A percentile compares a stretch with the other conserved stretches of the same genome.
These are phyloP conservation scores for Triplophysa yarkandensis DNA, from an alignment of 2,797 vertebrate genomes.

Conservation along the genomic window DNA sequence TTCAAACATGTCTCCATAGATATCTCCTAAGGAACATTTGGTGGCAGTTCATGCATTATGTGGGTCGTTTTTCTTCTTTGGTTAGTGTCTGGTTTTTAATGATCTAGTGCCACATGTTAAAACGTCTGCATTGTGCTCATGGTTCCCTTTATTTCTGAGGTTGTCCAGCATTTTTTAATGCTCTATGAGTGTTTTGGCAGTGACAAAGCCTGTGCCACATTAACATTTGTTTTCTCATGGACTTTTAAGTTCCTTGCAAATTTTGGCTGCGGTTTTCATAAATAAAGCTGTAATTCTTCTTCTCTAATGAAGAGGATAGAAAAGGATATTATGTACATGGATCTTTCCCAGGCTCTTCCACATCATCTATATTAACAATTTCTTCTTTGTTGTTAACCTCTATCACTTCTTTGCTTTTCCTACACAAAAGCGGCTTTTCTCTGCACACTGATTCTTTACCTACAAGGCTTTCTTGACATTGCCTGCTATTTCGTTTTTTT, in stretches of 20 bases:
- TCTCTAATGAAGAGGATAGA: not conserved
- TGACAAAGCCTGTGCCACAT: slow-evolving; percentile 3
- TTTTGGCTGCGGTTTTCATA: not conserved
- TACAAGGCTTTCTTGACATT: too few species aligned
- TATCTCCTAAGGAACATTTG: too few species aligned
- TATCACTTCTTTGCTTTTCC: too few species aligned
- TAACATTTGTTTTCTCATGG: slow-evolving; percentile 6
- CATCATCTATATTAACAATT: not conserved
- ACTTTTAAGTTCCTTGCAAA: not conserved
- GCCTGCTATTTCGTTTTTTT: too few species aligned
- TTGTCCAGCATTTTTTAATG: not conserved
- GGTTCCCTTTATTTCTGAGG: too few species aligned
- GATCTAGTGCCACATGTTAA: too few species aligned
- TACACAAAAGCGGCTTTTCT: not conserved
- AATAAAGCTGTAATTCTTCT: slow-evolving; percentile 8
- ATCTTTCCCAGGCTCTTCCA: not conserved
- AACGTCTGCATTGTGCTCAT: too few species aligned
- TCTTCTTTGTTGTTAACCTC: too few species aligned
- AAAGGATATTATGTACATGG: not conserved
- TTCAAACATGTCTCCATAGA: too few species aligned
- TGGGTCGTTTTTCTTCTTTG: too few species aligned
- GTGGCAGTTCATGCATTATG: too few species aligned
- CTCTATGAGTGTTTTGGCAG: slow-evolving; percentile 1
- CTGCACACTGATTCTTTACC: not conserved
- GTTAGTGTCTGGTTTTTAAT: too few species aligned